Conservation (phyloP, 1,140 invertebrate species). For the Drosophila baimaii region DNA sequence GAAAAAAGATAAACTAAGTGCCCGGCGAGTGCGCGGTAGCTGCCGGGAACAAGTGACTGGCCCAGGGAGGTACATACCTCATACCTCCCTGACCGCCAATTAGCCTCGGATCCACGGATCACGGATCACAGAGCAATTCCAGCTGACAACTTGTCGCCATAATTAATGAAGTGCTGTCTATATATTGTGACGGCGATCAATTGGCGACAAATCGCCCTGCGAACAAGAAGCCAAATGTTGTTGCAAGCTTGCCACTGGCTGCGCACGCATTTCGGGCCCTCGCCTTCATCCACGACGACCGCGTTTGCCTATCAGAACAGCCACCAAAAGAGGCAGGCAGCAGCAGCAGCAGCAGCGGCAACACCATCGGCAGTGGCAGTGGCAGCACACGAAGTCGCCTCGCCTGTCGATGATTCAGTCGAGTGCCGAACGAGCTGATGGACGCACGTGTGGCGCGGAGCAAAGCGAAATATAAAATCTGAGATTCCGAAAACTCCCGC, state of each 20-base stretch:
- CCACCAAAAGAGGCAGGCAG: constrained; percentile 38
- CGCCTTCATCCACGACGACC: constrained; percentile 44
- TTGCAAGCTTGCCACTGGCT: constrained; percentile 49
- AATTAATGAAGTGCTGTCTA: constrained; percentile 44
- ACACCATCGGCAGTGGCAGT: constrained; percentile 36
- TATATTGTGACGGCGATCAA: constrained; percentile 53
- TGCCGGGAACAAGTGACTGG: constrained; percentile 29
- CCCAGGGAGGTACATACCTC: constrained; percentile 1
- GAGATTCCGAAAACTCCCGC: constrained; percentile 30
- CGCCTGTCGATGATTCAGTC: constrained; percentile 62
- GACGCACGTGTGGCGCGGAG: constrained; percentile 72
- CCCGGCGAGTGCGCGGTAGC: constrained; percentile 57
- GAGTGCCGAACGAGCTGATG: constrained; percentile 75
- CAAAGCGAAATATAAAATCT: constrained; percentile 20
- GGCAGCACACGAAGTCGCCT: constrained; percentile 32
- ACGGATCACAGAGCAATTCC: constrained; percentile 30
- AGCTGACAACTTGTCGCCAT: constrained; percentile 46
- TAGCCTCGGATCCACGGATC: constrained; percentile 17
- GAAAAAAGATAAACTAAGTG: constrained; percentile 53
- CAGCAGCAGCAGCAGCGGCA: constrained; percentile 30
- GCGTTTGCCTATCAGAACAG: constrained; percentile 48
- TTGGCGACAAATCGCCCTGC: constrained; percentile 32
- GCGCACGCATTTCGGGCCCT: constrained; percentile 43
- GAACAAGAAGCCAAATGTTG: constrained; percentile 44
- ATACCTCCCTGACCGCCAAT: constrained; percentile 16